These are phyloP conservation scores for Melanotaenia trifasciata DNA, from an alignment of 2,797 vertebrate genomes.

Conservation along the genomic window DNA sequence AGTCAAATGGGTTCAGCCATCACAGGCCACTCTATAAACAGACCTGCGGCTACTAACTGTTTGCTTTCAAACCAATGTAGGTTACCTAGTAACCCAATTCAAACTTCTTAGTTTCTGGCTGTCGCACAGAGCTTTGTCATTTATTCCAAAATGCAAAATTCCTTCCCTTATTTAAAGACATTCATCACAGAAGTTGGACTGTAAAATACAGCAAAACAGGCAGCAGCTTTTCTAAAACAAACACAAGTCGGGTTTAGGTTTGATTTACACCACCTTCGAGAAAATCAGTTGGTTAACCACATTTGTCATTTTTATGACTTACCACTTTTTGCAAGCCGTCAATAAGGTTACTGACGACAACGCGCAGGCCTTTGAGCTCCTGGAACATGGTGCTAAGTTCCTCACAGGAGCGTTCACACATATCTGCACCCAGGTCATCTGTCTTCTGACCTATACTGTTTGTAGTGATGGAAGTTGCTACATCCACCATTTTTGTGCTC, in stretches of 20 bases:
- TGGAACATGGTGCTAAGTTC: constrained; percentile 93
- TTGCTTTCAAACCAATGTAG: constrained; percentile 69
- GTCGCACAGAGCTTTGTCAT: constrained; percentile 14
- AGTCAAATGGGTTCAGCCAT: constrained; percentile 70
- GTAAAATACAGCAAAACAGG: constrained; percentile 9
- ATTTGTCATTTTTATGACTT: constrained; percentile 54
- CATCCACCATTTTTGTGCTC: constrained; percentile 88
- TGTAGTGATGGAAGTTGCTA: constrained; percentile 85
- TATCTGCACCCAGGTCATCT: constrained; percentile 79
- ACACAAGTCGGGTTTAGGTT: constrained; percentile 20
- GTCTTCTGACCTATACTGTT: constrained; percentile 87
- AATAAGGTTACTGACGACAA: constrained; percentile 91
- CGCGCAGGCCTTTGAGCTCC: constrained; percentile 91
- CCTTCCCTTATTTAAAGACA: constrained; percentile 17
- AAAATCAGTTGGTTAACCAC: constrained; percentile 5
- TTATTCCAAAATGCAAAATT: constrained; percentile 48
- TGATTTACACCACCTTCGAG: constrained; percentile 21
- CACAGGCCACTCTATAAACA: constrained; percentile 68
- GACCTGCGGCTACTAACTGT: constrained; percentile 62
- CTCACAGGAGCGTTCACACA: constrained; percentile 95
- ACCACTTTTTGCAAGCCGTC: constrained; percentile 96
- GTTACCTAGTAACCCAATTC: constrained; percentile 73
- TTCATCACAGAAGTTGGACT: constrained; percentile 37
- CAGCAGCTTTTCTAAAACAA: constrained; percentile 40
- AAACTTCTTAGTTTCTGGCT: constrained; percentile 40